Percentiles rank a stretch among this genome's conserved stretches.
Conservation (phyloP, 1,140 invertebrate genomes). For the Temnothorax nylanderi region DNA sequence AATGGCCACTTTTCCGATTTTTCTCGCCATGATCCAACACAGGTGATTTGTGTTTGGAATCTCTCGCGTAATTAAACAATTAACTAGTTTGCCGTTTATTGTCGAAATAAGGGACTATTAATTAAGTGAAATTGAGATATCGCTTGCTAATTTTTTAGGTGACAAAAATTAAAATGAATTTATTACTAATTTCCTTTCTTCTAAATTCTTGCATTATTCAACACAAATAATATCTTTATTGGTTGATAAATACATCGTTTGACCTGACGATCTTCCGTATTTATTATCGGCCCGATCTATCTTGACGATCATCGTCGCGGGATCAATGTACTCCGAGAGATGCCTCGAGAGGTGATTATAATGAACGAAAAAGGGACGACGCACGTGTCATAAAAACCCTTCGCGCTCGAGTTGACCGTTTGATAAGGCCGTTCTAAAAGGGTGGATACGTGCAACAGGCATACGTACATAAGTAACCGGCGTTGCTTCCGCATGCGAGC, state of each 20-base stretch:
- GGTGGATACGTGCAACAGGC: constrained; percentile 22
- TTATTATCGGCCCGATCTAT: constrained; percentile 11
- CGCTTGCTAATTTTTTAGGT: neutral
- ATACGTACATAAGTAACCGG: constrained; percentile 21
- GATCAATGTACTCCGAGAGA: constrained; percentile 31
- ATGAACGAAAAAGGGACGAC: constrained; percentile 33
- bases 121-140: neutral
- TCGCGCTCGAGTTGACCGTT: constrained; percentile 50
- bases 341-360: constrained; percentile 33
- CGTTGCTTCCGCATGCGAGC: constrained; percentile 49
- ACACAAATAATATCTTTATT: neutral
- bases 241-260: constrained; percentile 25
- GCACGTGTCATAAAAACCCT: constrained; percentile 42
- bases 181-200: neutral
- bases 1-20: constrained; percentile 3
- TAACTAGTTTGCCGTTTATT: neutral
- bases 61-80: neutral
- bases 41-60: neutral
- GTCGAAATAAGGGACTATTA: neutral
- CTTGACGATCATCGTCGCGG: constrained; percentile 11
- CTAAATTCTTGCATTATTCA: neutral
- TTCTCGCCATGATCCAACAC: neutral
- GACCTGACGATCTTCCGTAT: neutral
- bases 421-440: constrained; percentile 49
- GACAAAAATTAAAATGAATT: constrained; percentile 19